Evolutionary conservation across 2,888 invertebrate species (phyloP).

Genomic region (Linyphia triangularis): DNA sequence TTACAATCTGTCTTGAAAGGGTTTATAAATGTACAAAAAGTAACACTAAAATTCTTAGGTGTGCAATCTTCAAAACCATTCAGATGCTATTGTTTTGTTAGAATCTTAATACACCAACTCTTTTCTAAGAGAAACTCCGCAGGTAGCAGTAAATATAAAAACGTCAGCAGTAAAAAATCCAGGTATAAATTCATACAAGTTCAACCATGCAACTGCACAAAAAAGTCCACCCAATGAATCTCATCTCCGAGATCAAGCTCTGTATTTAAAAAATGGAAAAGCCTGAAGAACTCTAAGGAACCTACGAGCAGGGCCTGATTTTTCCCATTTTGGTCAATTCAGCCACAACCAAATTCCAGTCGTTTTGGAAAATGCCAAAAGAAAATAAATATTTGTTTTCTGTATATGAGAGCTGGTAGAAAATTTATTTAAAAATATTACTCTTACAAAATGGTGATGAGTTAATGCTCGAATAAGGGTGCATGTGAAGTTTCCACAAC

Average conservation of each 20-base stretch:
- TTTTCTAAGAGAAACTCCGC: conserved; percentile 36
- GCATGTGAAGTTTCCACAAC: too few species aligned
- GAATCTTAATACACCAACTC: not conserved
- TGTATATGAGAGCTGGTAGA: too few species aligned
- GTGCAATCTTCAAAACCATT: not conserved
- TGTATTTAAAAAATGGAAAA: conserved; percentile 14
- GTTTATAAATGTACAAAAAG: conserved; percentile 10
- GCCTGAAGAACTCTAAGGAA: not conserved
- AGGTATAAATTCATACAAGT: conserved; percentile 51
- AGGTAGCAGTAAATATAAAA: conserved; percentile 53
- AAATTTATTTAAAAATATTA: too few species aligned
- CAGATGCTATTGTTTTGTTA: conserved; percentile 1
- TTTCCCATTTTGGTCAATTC: too few species aligned
- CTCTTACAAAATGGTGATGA: too few species aligned
- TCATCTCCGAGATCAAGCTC: conserved; percentile 52
- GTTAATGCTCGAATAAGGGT: too few species aligned
- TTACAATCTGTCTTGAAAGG: conserved; percentile 1
- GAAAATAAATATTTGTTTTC: too few species aligned
- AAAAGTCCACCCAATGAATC: not conserved
- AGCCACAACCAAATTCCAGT: too few species aligned
- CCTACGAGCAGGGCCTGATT: too few species aligned
- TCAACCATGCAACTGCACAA: conserved; percentile 1
- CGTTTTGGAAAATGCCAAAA: too few species aligned
- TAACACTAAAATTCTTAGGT: conserved; percentile 1
- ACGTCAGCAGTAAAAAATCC: conserved; percentile 59